Base-by-base conservation (phyloP, 92 coral and sea anemone species). In the Meandrina meandrites region DNA sequence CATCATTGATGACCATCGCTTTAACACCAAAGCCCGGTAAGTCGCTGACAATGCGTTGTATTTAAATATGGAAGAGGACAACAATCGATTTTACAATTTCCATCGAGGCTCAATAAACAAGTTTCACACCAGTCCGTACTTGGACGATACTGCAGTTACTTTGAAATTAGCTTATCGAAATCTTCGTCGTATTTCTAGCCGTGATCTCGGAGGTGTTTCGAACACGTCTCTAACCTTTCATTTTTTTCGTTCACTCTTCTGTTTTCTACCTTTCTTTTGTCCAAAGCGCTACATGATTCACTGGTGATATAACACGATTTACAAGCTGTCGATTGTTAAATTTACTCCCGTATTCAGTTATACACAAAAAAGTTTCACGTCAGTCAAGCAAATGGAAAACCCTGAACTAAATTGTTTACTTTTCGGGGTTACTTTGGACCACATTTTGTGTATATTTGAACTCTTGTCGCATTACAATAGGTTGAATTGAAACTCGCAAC, bases 1-100 rank as follows among this genome's bases (percentile, higher is more conserved):
- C 78, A 73, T 73, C 78, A 73, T 73, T 51, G 51, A 5, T 73
- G 78, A 18, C 78, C 45, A 73, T 73, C 30, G 78, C 78, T 73
- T 18, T 18, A 35, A 10, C 28, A 40, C 78, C 78, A 37, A 21
- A 40, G 78, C 48, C 78, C 30, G 78, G 78, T 73, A 40, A 73
- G 78, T 73, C 78, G n/a, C n/a, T n/a, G n/a, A 35, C 4, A 8
- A 18, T 19, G 13, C 2, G 78, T 37, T 73, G 21, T 1, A 36
- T 35, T 34, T 73, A 36, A 7, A 7, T 73, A 21, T 73, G 4
- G n/a, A 34, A 73, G 47, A 72, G n/a, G 28, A 35, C 78, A 73
- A 73, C 50, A 36, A 73, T 42, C 6, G 51, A 36, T 40, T 73
- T 15, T 19, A 32, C 24, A 34, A 32, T n/a, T 72, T 18, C 40